Evolutionary conservation across 1,140 invertebrate genomes (phyloP), one percentile per base, ranked within the genome.

Genomic region (Sogatella furcifera): DNA sequence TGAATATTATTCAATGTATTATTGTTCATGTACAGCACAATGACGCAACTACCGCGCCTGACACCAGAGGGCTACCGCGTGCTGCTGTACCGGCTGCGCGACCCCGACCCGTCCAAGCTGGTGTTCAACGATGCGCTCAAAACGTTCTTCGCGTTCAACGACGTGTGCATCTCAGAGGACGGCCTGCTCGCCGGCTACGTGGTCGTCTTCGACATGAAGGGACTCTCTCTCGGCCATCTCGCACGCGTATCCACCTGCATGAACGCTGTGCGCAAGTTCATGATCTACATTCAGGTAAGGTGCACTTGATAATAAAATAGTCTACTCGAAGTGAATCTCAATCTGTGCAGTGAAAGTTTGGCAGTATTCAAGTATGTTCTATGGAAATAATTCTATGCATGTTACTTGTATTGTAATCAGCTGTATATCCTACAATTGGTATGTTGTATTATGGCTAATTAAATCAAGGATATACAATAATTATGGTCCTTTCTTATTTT

Each of bases 141-240:
- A 64, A 75, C 78, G 2, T 83, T 84, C 69, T 82, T 81, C 69
- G 81, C 83, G 77, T 81, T 82, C 68, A 83, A 83, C 66, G 82
- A 84, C 64, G 70, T 80, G 28, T 74, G 79, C 43, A 65, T 84
- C 19, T 82, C 81, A 0, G 81, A 83, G 65, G 81, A 83, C 67
- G 75, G 78, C 0, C 71, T 82, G 4, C 75, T 74, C n/a, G 77
- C 82, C 19, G 82, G 82, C 2, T 83, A 83, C 68, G 74, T 84
- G 34, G 79, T 83, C 24, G 75, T 84, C 55, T 83, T 84, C 64
- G 82, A 84, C 67, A 83, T 84, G 81, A 82, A 81, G 67, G 81
- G 81, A 8, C 76, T 79, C 58, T 74, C 73, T 10, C 69, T 84
- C 10, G 80, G 80, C 0, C 82, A 84, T 69, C 70, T 84, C 19